Base-by-base conservation (phyloP, 1,140 invertebrate species). In the Drosophila lacteicornis region DNA sequence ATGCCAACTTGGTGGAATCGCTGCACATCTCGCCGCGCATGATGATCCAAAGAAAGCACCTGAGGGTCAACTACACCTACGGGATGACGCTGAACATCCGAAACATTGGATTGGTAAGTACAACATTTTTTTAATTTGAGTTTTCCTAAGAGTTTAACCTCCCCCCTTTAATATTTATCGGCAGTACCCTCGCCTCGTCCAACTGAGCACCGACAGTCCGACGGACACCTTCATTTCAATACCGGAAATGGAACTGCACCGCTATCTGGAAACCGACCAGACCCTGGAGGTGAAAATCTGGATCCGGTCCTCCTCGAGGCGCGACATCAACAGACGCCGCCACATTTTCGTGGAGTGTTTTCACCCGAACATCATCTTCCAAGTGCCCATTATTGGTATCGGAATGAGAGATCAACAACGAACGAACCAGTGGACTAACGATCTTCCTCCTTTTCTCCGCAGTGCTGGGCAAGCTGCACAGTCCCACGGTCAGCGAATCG, bases 351-450 rank as follows among this genome's bases (percentile, higher is more conserved):
- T 92, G 3, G 66, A 90, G 33, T 76, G 68, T 6, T 79, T 67
- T 43, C 91, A 92, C 67, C 91, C 91, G 0, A 90, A 91, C 25
- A 84, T 92, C 6, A 90, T 67, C 9, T 90, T 92, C n/a, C 71
- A 92, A 77, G 80, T 92, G 36, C 91, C 91, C 19, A 92, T 92
- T 1, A 76, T 92, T 42, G 79, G 81, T 84, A 62, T 38, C 9
- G 9, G 7, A 40, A 6, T 40, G 3, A 17, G 0, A 4, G 22
- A 13, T 15, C 13, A 4, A 5, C 11, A 7, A 15, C n/a, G 4
- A 15, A 19, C 7, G 8, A 30, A 30, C 5, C 27, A 30, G 27
- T 30, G 17, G 1, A 0, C 2, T 63, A n/a, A 38, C 3, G 12
- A n/a, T 7, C 22, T 17, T 36, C 33, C 11, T 17, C 2, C 17